These are phyloP conservation scores for Lasiommata megera DNA, from an alignment of 2,888 invertebrate genomes.

Conservation along the genomic window DNA sequence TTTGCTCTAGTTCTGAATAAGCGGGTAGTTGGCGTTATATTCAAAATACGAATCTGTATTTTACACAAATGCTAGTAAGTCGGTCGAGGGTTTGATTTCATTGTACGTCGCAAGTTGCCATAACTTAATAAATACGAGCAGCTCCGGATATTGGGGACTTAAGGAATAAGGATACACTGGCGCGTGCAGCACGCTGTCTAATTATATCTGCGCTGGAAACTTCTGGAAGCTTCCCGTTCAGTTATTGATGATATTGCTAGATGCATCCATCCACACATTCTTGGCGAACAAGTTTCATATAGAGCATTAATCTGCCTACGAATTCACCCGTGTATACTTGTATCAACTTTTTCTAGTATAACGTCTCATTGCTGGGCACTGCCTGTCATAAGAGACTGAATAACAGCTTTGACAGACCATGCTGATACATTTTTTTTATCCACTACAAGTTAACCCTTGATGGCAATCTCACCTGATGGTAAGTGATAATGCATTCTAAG, in stretches of 20 bases:
- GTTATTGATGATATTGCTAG: not conserved
- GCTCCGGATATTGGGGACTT: constrained; percentile 34
- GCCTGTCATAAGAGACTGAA: too few species aligned
- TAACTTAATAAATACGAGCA: constrained; percentile 40
- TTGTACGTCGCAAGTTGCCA: constrained; percentile 38
- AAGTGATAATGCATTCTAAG: too few species aligned
- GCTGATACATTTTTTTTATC: too few species aligned
- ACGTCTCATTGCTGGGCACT: too few species aligned
- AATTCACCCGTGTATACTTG: too few species aligned
- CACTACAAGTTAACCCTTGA: too few species aligned
- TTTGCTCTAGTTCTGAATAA: not conserved
- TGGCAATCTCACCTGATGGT: too few species aligned
- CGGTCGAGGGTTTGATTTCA: constrained; percentile 35
- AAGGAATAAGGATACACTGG: constrained; percentile 16
- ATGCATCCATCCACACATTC: too few species aligned
- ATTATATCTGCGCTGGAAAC: constrained; percentile 8
- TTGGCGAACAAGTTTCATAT: too few species aligned
- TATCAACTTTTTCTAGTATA: too few species aligned
- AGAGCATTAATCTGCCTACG: too few species aligned
- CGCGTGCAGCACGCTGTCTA: constrained; percentile 1
- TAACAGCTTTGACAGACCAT: too few species aligned
- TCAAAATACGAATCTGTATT: constrained; percentile 14
- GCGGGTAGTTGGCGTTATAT: not conserved
- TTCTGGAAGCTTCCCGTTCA: not conserved
- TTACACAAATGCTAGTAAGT: constrained; percentile 25